Conservation (phyloP, 2,113 vertebrate species). For the Xenopus tropicalis region DNA sequence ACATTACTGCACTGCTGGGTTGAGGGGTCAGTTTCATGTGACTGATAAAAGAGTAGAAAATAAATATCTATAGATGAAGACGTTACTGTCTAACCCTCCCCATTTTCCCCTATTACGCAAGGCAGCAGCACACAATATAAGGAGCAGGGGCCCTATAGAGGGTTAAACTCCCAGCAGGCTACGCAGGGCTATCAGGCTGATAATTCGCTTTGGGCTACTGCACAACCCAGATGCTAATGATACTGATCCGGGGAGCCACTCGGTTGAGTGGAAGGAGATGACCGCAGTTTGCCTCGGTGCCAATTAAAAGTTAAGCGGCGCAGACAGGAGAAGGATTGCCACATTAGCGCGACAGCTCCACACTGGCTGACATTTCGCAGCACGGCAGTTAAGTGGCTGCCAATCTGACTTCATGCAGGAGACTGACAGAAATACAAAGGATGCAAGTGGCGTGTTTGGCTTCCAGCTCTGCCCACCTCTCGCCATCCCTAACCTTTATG, state of each 20-base stretch:
- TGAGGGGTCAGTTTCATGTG: too few species aligned
- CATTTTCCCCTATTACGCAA: too few species aligned
- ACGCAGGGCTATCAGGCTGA: too few species aligned
- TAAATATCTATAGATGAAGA: too few species aligned
- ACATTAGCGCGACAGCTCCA: background rate
- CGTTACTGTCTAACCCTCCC: too few species aligned
- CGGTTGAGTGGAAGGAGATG: slow-evolving; percentile 19
- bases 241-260: background rate
- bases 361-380: slow-evolving; percentile 34
- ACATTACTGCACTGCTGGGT: too few species aligned
- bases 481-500: slow-evolving; percentile 76
- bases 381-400: slow-evolving; percentile 53
- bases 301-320: slow-evolving; percentile 42
- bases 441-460: slow-evolving; percentile 6
- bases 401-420: slow-evolving; percentile 52
- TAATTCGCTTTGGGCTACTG: too few species aligned
- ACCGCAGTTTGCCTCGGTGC: slow-evolving; percentile 35
- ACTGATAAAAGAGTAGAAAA: too few species aligned
- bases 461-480: slow-evolving; percentile 43
- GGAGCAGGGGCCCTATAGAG: too few species aligned
- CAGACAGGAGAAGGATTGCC: slow-evolving; percentile 20
- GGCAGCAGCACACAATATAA: too few species aligned
- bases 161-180: too few species aligned
- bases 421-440: slow-evolving; percentile 46
- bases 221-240: too few species aligned